Evolutionary conservation across 2,797 vertebrate genomes (phyloP).

Genomic region (Pseudochirops corinnae): DNA sequence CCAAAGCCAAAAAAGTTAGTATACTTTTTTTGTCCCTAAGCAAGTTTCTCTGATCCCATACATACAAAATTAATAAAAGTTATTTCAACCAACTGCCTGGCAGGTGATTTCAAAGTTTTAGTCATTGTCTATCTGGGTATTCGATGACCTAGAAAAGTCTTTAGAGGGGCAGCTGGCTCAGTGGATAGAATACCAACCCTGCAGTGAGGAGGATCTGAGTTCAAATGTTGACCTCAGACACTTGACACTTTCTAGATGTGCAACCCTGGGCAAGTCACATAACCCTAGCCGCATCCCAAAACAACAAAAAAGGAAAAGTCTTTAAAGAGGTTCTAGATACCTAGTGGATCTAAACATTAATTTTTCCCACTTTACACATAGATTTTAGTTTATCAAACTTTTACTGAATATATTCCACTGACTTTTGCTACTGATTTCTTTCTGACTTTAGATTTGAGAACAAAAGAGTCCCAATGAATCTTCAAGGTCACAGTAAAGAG

Average conservation of each 20-base stretch:
- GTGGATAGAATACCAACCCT: neutral
- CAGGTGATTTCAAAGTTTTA: neutral
- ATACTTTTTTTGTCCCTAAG: neutral
- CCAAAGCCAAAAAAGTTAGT: neutral
- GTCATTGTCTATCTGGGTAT: neutral
- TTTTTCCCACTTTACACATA: neutral
- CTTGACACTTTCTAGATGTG: neutral
- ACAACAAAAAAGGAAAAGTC: neutral
- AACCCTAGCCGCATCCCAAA: neutral
- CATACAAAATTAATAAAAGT: conserved; percentile 11
- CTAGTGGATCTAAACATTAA: neutral
- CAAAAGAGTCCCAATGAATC: neutral
- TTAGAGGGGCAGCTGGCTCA: neutral
- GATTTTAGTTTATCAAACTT: neutral
- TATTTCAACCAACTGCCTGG: neutral
- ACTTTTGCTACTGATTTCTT: neutral
- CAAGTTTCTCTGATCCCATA: conserved; percentile 16
- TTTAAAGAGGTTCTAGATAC: neutral
- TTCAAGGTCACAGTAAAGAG: neutral
- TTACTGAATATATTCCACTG: neutral
- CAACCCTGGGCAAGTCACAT: neutral
- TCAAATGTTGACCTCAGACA: neutral
- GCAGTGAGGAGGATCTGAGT: neutral
- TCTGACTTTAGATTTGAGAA: neutral
- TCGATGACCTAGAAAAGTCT: neutral